phyloP scores from a whole-genome alignment of 2,113 vertebrate species.

The Hippolais icterina region DNA sequence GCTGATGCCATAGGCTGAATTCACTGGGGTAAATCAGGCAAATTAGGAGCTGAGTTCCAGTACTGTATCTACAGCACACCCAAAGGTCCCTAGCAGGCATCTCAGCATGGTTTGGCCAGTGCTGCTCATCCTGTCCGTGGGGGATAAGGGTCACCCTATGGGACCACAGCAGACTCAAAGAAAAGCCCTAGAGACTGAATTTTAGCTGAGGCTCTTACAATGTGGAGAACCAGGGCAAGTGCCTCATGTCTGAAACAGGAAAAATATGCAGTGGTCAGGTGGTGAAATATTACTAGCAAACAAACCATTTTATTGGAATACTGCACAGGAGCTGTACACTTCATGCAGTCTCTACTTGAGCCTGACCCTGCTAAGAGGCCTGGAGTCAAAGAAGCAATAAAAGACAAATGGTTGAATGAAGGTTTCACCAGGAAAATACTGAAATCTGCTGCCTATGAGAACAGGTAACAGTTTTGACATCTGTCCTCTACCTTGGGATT shows the following conservation, averaged over 20 bases:
- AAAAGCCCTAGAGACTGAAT: neutral
- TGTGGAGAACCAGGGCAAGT: neutral
- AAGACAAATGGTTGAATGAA: conserved; percentile 81
- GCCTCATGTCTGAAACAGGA: neutral
- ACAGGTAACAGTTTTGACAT: conserved; percentile 71
- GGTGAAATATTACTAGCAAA: neutral
- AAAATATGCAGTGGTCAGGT: neutral
- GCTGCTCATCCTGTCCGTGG: neutral
- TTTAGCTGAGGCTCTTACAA: neutral
- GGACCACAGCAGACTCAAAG: neutral
- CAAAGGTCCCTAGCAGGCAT: neutral
- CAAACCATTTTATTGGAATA: neutral
- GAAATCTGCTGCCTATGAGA: conserved; percentile 65
- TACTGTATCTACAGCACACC: neutral
- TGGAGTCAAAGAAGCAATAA: conserved; percentile 76
- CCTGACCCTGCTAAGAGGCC: conserved; percentile 79
- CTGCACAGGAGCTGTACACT: conserved; percentile 73
- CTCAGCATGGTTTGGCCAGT: neutral
- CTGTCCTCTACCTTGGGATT: neutral
- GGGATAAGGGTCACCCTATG: fast-evolving
- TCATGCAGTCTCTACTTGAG: conserved; percentile 82
- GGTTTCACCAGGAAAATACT: conserved; percentile 73
- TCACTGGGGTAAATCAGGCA: neutral
- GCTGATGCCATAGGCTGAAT: neutral
- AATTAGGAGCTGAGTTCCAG: neutral